Percentiles rank a stretch among this genome's conserved stretches.
phyloP scores from a whole-genome alignment of 2,797 vertebrate genomes.

The Scomberomorus guttatus region DNA sequence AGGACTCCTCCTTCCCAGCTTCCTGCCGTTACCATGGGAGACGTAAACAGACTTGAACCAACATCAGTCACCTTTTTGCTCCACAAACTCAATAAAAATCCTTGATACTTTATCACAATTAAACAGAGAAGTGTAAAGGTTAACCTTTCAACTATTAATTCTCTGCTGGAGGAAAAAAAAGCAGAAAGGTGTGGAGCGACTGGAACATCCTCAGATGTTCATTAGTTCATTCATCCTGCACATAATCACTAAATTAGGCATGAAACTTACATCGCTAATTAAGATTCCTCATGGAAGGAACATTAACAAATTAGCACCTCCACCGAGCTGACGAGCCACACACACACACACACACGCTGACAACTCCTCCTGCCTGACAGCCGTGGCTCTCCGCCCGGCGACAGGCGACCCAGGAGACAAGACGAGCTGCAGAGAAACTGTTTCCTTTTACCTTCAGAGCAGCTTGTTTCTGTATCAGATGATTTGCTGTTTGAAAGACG shows the following conservation, averaged over 20 bases:
- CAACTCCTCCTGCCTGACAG: slow-evolving; percentile 25
- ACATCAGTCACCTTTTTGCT: slow-evolving; percentile 6
- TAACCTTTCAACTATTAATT: slow-evolving; percentile 76
- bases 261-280: slow-evolving; percentile 85
- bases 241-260: slow-evolving; percentile 85
- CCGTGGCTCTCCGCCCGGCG: slow-evolving; percentile 26
- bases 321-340: slow-evolving; percentile 57
- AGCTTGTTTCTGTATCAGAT: neutral
- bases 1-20: neutral
- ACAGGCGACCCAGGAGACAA: slow-evolving; percentile 36
- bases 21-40: slow-evolving; percentile 15
- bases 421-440: slow-evolving; percentile 28
- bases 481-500: slow-evolving; percentile 1
- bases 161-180: slow-evolving; percentile 35
- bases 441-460: slow-evolving; percentile 30
- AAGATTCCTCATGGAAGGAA: slow-evolving; percentile 82
- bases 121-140: slow-evolving; percentile 69
- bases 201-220: slow-evolving; percentile 72
- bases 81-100: slow-evolving; percentile 23
- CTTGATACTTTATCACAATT: slow-evolving; percentile 64
- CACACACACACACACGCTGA: slow-evolving; percentile 29
- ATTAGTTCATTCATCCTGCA: slow-evolving; percentile 80
- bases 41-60: neutral
- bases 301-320: slow-evolving; percentile 86
- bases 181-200: slow-evolving; percentile 60